Base-by-base conservation (phyloP, 2,113 vertebrate species). In the Jaculus jaculus region DNA sequence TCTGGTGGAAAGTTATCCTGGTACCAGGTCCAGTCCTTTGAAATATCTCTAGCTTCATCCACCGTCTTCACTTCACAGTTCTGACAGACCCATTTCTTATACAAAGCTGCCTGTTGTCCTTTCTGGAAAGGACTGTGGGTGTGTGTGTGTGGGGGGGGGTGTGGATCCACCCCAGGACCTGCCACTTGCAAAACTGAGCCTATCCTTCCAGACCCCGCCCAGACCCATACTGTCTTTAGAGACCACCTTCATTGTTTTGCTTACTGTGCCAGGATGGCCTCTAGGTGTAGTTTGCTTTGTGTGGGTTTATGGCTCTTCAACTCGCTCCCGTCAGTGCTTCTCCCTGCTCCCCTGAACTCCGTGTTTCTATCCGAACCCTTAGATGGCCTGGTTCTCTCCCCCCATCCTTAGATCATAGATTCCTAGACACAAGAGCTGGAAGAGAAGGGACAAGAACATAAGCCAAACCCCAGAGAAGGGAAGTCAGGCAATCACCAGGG, bases 391-490 rank as follows among this genome's bases (percentile, higher is more conserved):
- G 11, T 77, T 47, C 11, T 73, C 89, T 65, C 89, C 72, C 72
- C 84, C 58, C 39, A 80, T 60, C 75, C 60, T 79, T 75, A 83
- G 42, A 37, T 65, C 80, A 77, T 15, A 75, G 71, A 68, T 92
- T 72, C 63, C 68, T 95, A 74, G 78, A 84, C 61, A 17, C 26
- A n/a, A 37, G 51, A 81, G 15, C 69, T 96, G 90, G 90, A 74
- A 68, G 66, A 30, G 32, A 91, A 90, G 47, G 0, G 16, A 51
- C 42, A 82, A 12, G 63, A 79, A 89, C 12, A 20, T 60, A 89
- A 88, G 71, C 39, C 60, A 69, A 39, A 37, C 9, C 65, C 74
- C 15, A 42, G 54, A 75, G 69, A 77, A 92, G 42, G 42, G 20
- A 58, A 82, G 54, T 71, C 1, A 83, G 83, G 61, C 34, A 21